Percentiles rank a stretch among this genome's conserved stretches.
phyloP scores from a whole-genome alignment of 2,797 vertebrate species.

The Allobates femoralis region DNA sequence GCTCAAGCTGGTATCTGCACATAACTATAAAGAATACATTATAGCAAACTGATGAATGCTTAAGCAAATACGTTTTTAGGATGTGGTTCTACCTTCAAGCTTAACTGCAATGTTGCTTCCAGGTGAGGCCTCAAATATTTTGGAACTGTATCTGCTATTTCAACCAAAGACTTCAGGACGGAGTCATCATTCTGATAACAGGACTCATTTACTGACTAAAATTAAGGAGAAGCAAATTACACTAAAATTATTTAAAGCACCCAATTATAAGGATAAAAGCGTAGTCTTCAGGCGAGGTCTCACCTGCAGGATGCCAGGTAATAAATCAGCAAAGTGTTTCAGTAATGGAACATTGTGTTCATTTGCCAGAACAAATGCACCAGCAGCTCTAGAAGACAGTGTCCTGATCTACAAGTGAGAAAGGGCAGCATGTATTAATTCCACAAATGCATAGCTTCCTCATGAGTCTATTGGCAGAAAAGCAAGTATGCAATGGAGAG shows the following conservation, averaged over 20 bases:
- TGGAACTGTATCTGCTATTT: conserved; percentile 96
- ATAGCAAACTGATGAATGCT: not conserved
- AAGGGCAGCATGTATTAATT: not conserved
- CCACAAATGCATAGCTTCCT: not conserved
- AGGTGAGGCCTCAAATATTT: conserved; percentile 95
- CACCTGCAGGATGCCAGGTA: conserved; percentile 95
- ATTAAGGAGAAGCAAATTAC: conserved; percentile 22
- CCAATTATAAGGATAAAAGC: too few species aligned
- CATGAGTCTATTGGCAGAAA: not conserved
- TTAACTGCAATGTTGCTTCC: conserved; percentile 93
- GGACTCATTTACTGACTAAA: conserved; percentile 93
- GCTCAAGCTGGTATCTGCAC: conserved; percentile 88
- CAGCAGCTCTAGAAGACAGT: conserved; percentile 90
- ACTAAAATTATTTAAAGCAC: not conserved
- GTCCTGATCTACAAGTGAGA: conserved; percentile 84
- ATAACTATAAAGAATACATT: conserved; percentile 79
- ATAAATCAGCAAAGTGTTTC: conserved; percentile 95
- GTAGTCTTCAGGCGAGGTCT: conserved; percentile 23
- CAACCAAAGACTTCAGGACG: conserved; percentile 96
- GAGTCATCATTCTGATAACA: conserved; percentile 96
- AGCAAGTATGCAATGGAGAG: not conserved
- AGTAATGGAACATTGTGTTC: conserved; percentile 91
- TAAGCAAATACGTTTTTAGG: not conserved
- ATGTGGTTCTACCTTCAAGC: conserved; percentile 85
- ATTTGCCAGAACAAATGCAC: conserved; percentile 93